Base-by-base conservation (phyloP, 2,113 vertebrate genomes). In the Melospiza melodia region DNA sequence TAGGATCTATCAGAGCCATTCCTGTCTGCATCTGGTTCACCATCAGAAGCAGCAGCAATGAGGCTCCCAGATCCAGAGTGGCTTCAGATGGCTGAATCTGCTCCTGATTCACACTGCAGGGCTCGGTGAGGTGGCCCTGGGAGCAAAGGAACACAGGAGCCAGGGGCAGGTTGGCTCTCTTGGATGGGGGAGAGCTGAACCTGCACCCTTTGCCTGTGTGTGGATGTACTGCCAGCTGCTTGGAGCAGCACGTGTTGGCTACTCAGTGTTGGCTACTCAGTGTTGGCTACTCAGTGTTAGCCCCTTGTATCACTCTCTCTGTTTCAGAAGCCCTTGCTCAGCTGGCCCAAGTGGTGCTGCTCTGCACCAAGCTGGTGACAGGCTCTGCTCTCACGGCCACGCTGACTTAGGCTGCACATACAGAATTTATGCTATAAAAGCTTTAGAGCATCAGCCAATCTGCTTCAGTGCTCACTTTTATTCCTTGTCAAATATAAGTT, bases 381-480 rank as follows among this genome's bases (percentile, higher is more conserved):
- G 85, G 87, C 67, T 97, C 87, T 91, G 76, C 78, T 77, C 84
- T 83, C 76, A 86, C 0, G 4, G 93, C 84, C 94, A 77, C 1
- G 1, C 79, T 76, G 85, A 75, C 77, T 48, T 89, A 76, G 91
- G 30, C 75, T 83, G 72, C 19, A 0, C 54, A 41, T 81, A 48
- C 33, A n/a, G 75, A 84, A 91, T 83, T 88, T 87, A 69, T 46
- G 81, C 88, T 90, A 14, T 18, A 27, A 71, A 90, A 91, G 92
- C 95, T 95, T 89, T 81, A 94, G 73, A 84, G 87, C 79, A 67
- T 92, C 96, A 91, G 83, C 96, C 94, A 97, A 4, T 76, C 93
- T 84, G 48, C 89, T 94, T 92, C 74, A 78, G 31, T 51, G 68
- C 81, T 94, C 94, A 54, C 23, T 76, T 91, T 95, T 89, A 52